Base-by-base conservation (phyloP, 2,797 vertebrate species). In the Melanotaenia pygmaea region DNA sequence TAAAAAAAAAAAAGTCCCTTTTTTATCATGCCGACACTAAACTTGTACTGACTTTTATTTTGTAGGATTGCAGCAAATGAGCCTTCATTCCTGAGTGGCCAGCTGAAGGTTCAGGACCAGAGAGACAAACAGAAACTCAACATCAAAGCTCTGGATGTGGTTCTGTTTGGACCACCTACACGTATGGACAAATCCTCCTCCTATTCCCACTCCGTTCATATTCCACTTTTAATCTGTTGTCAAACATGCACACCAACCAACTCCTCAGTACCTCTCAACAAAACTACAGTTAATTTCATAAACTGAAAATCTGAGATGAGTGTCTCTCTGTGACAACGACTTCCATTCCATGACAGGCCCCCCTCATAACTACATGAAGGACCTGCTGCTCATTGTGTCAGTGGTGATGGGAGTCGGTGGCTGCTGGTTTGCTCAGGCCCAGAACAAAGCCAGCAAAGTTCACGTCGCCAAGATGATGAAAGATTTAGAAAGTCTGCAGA, bases 281-380 rank as follows among this genome's bases (percentile, higher is more conserved):
- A 50, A 50, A 22, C 16, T n/a, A 8, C 45, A n/a, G 2, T 22
- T 3, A 22, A 3, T n/a, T n/a, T 8, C 38, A 20, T 20, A 2
- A 16, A 45, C 18, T 13, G 10, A 11, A 3, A 38, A 38, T 13
- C 51, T 54, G 10, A 26, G 10, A 22, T 50, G 47, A 50, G 47
- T 51, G 3, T 51, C 10, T 26, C 1, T 51, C 0, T 51, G 3
- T 50, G n/a, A 50, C n/a, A 8, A 37, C 20, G 8, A 24, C 14
- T 30, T 78, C 45, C 9, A 35, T 65, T 77, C 4, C 47, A 51
- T 64, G n/a, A 30, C 30, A 96, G 94, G 94, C 11, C 94, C 93
- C 50, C 96, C 97, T 82, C 98, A 99, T 90, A 99, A 99, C 89
- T 99, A 97, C 95, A 96, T 99, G 96, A 99, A 99, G 84, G 98